A percentile compares a stretch with the other conserved stretches of the same genome.
Evolutionary conservation across 2,113 vertebrate genomes (phyloP).

Genomic region (Neotragus moschatus): DNA sequence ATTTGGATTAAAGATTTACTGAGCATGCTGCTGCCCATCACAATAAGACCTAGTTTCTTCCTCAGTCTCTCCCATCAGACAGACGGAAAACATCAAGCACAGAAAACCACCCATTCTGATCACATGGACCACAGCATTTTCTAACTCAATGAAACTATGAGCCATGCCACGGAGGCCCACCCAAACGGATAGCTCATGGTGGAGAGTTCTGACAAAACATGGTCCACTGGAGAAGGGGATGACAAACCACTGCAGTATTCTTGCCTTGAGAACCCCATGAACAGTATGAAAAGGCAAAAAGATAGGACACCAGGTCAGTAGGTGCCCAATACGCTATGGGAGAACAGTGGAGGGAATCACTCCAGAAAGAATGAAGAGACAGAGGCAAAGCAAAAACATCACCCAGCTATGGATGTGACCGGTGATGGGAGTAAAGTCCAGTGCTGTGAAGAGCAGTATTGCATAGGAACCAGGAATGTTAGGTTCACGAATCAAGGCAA

Average conservation of each 20-base stretch:
- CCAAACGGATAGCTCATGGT: accelerated
- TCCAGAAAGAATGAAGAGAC: neutral
- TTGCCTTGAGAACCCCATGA: neutral
- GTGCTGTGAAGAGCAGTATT: neutral
- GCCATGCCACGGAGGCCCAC: neutral
- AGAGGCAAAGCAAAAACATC: neutral
- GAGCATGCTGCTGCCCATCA: neutral
- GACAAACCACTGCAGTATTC: neutral
- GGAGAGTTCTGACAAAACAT: neutral
- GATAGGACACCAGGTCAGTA: neutral
- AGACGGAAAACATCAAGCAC: neutral
- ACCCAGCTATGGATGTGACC: neutral
- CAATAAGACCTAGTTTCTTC: neutral
- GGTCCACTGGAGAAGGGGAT: neutral
- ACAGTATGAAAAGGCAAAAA: neutral
- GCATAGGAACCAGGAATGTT: neutral
- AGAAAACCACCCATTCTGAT: neutral
- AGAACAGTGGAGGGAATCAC: neutral
- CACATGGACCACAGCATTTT: neutral
- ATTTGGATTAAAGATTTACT: neutral
- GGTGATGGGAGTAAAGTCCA: neutral
- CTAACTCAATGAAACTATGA: neutral
- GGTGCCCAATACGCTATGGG: neutral
- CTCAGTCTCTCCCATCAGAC: neutral
- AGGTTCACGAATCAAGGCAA: neutral